These are phyloP conservation scores for Drosophila biarmipes DNA, from an alignment of 1,140 invertebrate species.

Conservation along the genomic window DNA sequence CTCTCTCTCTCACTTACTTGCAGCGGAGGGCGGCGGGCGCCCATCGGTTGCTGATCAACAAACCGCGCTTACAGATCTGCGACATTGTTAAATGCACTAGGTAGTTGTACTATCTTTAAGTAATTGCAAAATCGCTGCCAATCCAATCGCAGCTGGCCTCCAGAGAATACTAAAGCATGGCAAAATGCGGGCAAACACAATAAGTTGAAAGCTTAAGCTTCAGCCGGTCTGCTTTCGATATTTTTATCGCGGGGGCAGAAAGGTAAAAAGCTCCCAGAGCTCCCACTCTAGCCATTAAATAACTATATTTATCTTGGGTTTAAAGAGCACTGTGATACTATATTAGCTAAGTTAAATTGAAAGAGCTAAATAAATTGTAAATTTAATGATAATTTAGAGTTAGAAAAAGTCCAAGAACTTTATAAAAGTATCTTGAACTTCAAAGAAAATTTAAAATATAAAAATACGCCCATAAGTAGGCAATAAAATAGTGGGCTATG, in stretches of 20 bases:
- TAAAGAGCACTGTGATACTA: background rate
- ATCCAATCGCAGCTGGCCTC: slow-evolving; percentile 14
- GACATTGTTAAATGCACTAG: slow-evolving; percentile 53
- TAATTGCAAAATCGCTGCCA: slow-evolving; percentile 32
- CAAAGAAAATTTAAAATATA: background rate
- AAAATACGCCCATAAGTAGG: background rate
- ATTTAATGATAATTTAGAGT: no score
- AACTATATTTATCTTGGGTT: no score
- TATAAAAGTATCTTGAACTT: no score
- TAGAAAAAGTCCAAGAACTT: no score
- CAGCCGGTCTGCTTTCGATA: slow-evolving; percentile 1
- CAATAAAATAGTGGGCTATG: background rate
- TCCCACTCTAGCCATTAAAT: background rate
- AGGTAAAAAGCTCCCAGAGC: slow-evolving; percentile 16
- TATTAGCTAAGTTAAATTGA: no score
- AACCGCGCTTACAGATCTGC: slow-evolving; percentile 64
- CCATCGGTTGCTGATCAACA: slow-evolving; percentile 60
- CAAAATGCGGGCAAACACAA: slow-evolving; percentile 11
- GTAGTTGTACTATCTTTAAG: slow-evolving; percentile 28
- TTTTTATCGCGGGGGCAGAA: slow-evolving; percentile 8
- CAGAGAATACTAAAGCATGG: slow-evolving; percentile 20
- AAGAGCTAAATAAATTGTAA: no score
- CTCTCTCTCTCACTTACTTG: slow-evolving; percentile 54
- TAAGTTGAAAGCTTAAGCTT: slow-evolving; percentile 6
- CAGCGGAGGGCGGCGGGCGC: slow-evolving; percentile 57